Conservation (phyloP, 2,888 invertebrate species). For the Polietes domitor region DNA sequence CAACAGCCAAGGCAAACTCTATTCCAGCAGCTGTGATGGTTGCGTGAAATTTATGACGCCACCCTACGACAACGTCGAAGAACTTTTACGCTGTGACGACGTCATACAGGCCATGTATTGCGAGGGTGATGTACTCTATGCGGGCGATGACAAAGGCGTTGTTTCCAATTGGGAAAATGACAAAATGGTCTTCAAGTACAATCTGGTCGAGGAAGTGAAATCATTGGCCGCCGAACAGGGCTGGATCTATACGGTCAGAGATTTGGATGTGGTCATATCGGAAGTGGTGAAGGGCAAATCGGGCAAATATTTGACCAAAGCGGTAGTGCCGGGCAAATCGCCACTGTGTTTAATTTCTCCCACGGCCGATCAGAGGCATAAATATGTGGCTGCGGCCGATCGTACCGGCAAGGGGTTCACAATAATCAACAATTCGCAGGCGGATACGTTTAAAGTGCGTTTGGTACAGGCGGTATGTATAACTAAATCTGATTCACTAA, state of each 20-base stretch:
- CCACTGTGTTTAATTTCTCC: slow-evolving; percentile 78
- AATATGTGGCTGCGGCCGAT: slow-evolving; percentile 78
- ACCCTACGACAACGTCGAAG: slow-evolving; percentile 75
- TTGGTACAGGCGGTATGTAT: slow-evolving; percentile 74
- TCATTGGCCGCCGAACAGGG: slow-evolving; percentile 77
- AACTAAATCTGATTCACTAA: background rate
- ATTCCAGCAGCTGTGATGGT: slow-evolving; percentile 80
- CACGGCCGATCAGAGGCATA: slow-evolving; percentile 72
- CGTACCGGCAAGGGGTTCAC: slow-evolving; percentile 77
- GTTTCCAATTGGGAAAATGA: slow-evolving; percentile 80
- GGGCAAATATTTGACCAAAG: slow-evolving; percentile 79
- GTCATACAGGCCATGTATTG: slow-evolving; percentile 78
- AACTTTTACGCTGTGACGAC: slow-evolving; percentile 77
- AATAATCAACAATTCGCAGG: slow-evolving; percentile 74
- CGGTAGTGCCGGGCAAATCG: slow-evolving; percentile 78
- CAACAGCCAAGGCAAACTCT: slow-evolving; percentile 78
- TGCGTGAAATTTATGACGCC: slow-evolving; percentile 77
- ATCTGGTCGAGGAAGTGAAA: slow-evolving; percentile 79
- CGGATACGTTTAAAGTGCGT: slow-evolving; percentile 73
- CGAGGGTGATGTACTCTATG: slow-evolving; percentile 75
- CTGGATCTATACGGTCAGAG: slow-evolving; percentile 78
- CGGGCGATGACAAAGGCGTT: slow-evolving; percentile 80
- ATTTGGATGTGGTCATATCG: slow-evolving; percentile 79
- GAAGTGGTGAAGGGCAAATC: slow-evolving; percentile 75
- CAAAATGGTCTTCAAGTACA: slow-evolving; percentile 79